A percentile compares a stretch with the other conserved stretches of the same genome.
Conservation (phyloP, 2,113 vertebrate genomes). For the Gallinago media region DNA sequence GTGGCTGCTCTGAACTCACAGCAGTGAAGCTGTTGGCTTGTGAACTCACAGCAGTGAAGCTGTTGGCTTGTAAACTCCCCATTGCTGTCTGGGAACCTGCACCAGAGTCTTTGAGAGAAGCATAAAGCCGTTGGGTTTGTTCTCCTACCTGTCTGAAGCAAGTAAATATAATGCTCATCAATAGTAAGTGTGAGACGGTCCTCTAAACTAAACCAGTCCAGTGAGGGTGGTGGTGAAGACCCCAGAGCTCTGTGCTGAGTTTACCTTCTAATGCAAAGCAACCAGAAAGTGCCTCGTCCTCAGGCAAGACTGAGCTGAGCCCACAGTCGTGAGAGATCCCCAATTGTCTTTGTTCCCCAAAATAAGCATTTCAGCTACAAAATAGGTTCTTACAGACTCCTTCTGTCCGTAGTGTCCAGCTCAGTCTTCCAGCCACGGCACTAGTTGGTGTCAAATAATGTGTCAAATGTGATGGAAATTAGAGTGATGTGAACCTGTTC, state of each 20-base stretch:
- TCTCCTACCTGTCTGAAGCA: not conserved
- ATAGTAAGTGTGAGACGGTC: not conserved
- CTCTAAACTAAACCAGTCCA: not conserved
- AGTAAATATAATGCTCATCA: not conserved
- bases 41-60: not conserved
- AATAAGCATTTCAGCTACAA: not conserved
- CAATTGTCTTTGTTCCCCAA: not conserved
- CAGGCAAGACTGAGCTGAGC: not conserved
- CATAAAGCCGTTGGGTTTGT: fast-evolving
- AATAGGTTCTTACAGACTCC: not conserved
- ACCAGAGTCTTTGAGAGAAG: not conserved
- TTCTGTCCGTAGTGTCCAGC: fast-evolving
- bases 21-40: not conserved
- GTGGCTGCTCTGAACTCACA: not conserved
- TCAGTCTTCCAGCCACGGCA: not conserved
- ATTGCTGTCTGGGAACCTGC: not conserved
- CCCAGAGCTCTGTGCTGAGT: not conserved
- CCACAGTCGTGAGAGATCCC: not conserved
- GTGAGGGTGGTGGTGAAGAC: not conserved
- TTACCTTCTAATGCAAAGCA: not conserved
- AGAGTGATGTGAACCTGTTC: not conserved
- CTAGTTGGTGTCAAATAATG: not conserved
- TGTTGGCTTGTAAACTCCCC: not conserved
- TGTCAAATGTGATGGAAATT: not conserved
- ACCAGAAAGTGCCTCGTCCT: not conserved